These are phyloP conservation scores for Mimumesa dahlbomi DNA, from an alignment of 2,888 invertebrate species.

Conservation along the genomic window DNA sequence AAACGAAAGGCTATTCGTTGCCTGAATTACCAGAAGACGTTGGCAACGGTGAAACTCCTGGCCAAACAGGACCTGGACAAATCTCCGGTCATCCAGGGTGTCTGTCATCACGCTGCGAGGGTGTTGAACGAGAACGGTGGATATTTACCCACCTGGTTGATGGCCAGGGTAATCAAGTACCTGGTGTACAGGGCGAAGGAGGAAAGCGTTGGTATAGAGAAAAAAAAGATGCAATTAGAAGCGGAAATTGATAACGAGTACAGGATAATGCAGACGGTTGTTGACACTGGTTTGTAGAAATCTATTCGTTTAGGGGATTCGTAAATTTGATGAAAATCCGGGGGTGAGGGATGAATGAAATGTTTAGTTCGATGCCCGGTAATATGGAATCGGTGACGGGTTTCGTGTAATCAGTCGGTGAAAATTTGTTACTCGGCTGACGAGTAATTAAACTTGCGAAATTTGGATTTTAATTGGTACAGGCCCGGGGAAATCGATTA, in stretches of 20 bases:
- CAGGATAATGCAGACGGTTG: slow-evolving; percentile 55
- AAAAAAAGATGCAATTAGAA: slow-evolving; percentile 55
- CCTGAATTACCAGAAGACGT: slow-evolving; percentile 61
- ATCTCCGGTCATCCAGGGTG: slow-evolving; percentile 53
- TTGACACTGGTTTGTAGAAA: slow-evolving; percentile 41
- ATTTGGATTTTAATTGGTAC: no score
- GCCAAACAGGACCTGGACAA: slow-evolving; percentile 60
- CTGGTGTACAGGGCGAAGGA: slow-evolving; percentile 68
- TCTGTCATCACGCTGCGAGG: slow-evolving; percentile 66
- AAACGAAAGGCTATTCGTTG: slow-evolving; percentile 61
- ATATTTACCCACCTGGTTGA: slow-evolving; percentile 62
- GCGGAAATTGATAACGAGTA: slow-evolving; percentile 64
- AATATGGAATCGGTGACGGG: no score
- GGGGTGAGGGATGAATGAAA: no score
- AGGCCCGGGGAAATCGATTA: no score
- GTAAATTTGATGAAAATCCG: no score
- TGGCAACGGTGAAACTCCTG: slow-evolving; percentile 56
- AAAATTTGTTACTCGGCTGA: no score
- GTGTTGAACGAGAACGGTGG: slow-evolving; percentile 41
- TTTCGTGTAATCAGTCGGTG: no score
- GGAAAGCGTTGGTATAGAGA: slow-evolving; percentile 56
- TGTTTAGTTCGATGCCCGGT: no score
- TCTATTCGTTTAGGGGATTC: no score
- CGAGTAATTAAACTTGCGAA: no score
- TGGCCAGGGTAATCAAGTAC: slow-evolving; percentile 71